Conservation (phyloP, 2,113 vertebrate species). For the Nerophis ophidion region DNA sequence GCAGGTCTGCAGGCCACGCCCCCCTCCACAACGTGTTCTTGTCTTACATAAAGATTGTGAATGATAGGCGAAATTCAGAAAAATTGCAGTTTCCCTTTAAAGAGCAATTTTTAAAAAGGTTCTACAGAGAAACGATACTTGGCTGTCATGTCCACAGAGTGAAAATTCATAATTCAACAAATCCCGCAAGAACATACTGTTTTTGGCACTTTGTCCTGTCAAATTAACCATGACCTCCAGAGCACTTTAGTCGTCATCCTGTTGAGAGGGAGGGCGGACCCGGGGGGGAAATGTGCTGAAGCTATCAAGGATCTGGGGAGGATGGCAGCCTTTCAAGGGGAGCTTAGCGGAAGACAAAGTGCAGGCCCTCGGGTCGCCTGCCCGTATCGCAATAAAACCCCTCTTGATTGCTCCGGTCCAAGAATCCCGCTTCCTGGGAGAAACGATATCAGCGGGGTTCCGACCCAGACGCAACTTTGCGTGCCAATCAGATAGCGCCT, state of each 20-base stretch:
- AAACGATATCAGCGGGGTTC: constrained; percentile 2
- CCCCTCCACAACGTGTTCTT: too few relatives aligned
- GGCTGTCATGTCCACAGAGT: too few relatives aligned
- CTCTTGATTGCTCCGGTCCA: constrained; percentile 15
- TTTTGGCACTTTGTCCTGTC: constrained; percentile 20
- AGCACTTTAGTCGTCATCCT: constrained; percentile 35
- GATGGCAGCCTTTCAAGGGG: constrained; percentile 30
- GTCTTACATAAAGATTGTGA: too few relatives aligned
- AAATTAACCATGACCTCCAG: constrained; percentile 31
- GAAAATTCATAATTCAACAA: too few relatives aligned
- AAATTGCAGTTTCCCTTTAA: too few relatives aligned
- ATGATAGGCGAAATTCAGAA: too few relatives aligned
- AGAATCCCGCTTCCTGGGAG: constrained; percentile 12
- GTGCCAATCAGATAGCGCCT: constrained; percentile 33
- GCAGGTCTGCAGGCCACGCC: too few relatives aligned
- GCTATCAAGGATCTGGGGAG: constrained; percentile 37
- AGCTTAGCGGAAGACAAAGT: constrained; percentile 13
- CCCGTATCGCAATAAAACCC: constrained; percentile 23
- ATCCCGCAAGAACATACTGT: constrained; percentile 2
- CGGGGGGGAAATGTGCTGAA: constrained; percentile 47
- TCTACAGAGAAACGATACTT: too few relatives aligned
- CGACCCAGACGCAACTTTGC: too few relatives aligned
- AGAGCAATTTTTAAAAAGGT: too few relatives aligned
- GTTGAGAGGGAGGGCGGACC: background rate
- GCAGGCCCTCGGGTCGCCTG: constrained; percentile 22